Base-by-base conservation (phyloP, 2,113 vertebrate species). In the Trichomycterus rosablanca region DNA sequence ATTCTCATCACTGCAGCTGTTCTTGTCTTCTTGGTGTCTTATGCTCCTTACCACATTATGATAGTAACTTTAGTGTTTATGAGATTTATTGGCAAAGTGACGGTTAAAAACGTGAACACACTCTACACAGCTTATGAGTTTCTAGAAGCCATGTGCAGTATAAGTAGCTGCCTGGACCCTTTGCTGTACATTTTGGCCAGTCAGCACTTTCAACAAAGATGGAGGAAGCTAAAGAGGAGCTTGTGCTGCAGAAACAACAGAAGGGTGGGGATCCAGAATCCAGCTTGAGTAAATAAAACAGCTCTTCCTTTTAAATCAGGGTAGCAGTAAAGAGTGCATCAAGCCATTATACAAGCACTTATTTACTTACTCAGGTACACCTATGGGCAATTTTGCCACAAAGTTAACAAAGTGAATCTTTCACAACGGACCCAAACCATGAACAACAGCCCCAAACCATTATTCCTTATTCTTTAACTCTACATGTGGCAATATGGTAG, bases 141-240 rank as follows among this genome's bases (percentile, higher is more conserved):
- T 52, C 84, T 87, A 26, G 84, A 89, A 74, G 83, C 83, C 14
- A 63, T 84, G 24, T 90, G 88, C 66, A 82, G 79, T 51, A 68
- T 89, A 23, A 88, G 85, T 51, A 84, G 84, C 63, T 90, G 87
- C 51, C 78, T 91, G 58, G 86, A 92, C 65, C 87, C 88, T 1
- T 49, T 90, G 11, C 85, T 90, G 60, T 91, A 90, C 59, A 83
- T 87, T 0, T 9, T 87, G 63, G 84, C 86, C 19, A 88, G 79
- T 57, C 84, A 88, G 52, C 77, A 78, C 18, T 83, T 88, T 70
- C 83, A 70, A 64, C 79, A 66, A 32, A 78, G 71, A 46, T 60
- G 82, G 48, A 74, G 65, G 67, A 63, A 63, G 8, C 26, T 80
- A 7, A 78, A 64, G 56, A 56, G 63, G 22, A 54, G 24, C 19